These are phyloP conservation scores for Aradophagus sp. DNA, from an alignment of 1,140 invertebrate species.

Conservation along the genomic window DNA sequence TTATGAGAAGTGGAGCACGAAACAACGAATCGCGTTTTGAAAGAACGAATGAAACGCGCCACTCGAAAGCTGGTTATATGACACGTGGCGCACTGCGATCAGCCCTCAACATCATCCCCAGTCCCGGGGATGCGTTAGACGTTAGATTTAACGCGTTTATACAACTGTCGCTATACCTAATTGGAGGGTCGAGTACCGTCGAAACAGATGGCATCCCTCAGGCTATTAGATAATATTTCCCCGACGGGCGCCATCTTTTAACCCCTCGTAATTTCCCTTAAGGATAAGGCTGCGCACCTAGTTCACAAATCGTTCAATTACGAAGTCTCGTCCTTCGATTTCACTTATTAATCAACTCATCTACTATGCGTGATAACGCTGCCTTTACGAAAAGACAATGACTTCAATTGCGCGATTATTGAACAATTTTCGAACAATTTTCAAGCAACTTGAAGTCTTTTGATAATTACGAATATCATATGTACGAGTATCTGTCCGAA, in stretches of 20 bases:
- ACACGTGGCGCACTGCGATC: conserved; percentile 13
- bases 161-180: conserved; percentile 70
- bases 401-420: conserved; percentile 6
- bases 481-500: no score
- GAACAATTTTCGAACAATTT: no score
- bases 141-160: conserved; percentile 69
- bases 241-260: conserved; percentile 35
- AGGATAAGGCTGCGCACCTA: conserved; percentile 20
- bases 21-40: conserved; percentile 23
- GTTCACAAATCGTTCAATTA: background rate
- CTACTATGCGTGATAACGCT: background rate
- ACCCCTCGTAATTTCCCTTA: conserved; percentile 37
- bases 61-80: conserved; percentile 24
- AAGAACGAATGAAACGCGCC: conserved; percentile 39
- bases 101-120: conserved; percentile 40
- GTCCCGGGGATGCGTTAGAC: conserved; percentile 59
- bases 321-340: conserved; percentile 11
- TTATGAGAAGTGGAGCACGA: conserved; percentile 21
- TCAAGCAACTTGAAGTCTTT: no score
- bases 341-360: conserved; percentile 25
- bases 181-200: conserved; percentile 63
- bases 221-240: conserved; percentile 69
- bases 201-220: conserved; percentile 71
- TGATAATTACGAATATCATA: no score
- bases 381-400: conserved; percentile 3